Percentiles rank a stretch among this genome's conserved stretches.
Conservation (phyloP, 2,888 invertebrate genomes). For the Molanna angustata region DNA sequence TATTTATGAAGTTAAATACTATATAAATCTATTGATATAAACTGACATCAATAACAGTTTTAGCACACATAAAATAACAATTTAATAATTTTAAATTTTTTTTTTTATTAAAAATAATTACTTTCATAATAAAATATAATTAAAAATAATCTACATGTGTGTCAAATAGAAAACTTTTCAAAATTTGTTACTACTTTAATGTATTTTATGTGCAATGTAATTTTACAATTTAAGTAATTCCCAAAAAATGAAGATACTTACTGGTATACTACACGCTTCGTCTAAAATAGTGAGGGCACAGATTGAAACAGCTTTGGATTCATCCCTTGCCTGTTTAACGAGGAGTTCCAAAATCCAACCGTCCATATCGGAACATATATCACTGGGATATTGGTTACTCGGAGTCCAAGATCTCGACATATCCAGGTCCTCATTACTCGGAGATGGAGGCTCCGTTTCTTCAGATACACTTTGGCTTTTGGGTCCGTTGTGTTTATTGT, state of each 20-base stretch:
- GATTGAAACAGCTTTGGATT: slow-evolving; percentile 73
- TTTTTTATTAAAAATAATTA: no score
- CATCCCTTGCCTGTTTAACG: slow-evolving; percentile 81
- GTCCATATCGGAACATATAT: slow-evolving; percentile 60
- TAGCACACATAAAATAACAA: no score
- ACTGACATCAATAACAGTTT: no score
- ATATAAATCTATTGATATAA: no score
- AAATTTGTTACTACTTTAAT: no score
- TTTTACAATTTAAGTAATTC: no score
- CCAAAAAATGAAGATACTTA: slow-evolving; percentile 50
- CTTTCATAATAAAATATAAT: no score
- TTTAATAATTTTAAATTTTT: no score
- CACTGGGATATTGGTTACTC: background rate
- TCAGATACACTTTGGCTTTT: slow-evolving; percentile 1
- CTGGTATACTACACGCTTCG: slow-evolving; percentile 89
- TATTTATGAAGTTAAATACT: no score
- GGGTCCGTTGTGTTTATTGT: slow-evolving; percentile 41
- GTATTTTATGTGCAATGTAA: no score
- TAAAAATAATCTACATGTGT: no score
- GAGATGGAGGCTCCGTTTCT: slow-evolving; percentile 12
- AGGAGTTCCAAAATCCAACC: slow-evolving; percentile 86
- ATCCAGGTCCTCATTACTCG: slow-evolving; percentile 14
- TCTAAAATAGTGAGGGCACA: slow-evolving; percentile 81
- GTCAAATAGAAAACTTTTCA: no score
- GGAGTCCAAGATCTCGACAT: slow-evolving; percentile 7